Conservation (phyloP, 2,113 vertebrate genomes). For the Choloepus hoffmanni region DNA sequence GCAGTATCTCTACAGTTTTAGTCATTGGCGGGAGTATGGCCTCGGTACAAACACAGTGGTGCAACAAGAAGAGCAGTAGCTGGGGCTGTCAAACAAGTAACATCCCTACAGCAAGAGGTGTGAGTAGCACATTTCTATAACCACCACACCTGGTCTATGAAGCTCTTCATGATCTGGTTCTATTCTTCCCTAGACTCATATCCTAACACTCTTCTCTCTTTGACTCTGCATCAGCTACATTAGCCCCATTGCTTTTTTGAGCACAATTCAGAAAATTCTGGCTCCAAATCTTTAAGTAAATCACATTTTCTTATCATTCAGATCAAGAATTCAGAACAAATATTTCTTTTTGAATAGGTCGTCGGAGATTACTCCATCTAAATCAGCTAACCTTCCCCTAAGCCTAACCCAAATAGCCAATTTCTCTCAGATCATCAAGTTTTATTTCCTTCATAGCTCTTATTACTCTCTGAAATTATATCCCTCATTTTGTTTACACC, state of each 20-base stretch:
- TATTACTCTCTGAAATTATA: not conserved
- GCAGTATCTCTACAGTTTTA: not conserved
- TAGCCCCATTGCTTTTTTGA: not conserved
- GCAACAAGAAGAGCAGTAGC: not conserved
- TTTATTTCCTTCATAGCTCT: not conserved
- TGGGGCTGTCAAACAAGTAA: not conserved
- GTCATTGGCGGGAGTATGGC: not conserved
- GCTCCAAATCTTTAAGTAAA: not conserved
- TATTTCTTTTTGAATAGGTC: not conserved
- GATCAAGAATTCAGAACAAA: not conserved
- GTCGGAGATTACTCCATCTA: not conserved
- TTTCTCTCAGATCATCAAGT: not conserved
- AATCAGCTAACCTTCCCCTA: not conserved
- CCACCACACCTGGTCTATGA: not conserved
- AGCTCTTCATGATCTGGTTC: not conserved
- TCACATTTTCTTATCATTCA: not conserved
- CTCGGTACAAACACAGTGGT: not conserved
- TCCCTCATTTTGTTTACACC: not conserved
- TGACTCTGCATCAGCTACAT: not conserved
- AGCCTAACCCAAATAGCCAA: not conserved
- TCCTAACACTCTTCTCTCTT: not conserved
- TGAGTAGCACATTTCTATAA: not conserved
- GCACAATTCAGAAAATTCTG: not conserved
- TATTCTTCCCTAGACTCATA: not conserved
- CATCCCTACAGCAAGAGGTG: not conserved